Base-by-base conservation (phyloP, 2,113 vertebrate genomes). In the Eulemur macaco region DNA sequence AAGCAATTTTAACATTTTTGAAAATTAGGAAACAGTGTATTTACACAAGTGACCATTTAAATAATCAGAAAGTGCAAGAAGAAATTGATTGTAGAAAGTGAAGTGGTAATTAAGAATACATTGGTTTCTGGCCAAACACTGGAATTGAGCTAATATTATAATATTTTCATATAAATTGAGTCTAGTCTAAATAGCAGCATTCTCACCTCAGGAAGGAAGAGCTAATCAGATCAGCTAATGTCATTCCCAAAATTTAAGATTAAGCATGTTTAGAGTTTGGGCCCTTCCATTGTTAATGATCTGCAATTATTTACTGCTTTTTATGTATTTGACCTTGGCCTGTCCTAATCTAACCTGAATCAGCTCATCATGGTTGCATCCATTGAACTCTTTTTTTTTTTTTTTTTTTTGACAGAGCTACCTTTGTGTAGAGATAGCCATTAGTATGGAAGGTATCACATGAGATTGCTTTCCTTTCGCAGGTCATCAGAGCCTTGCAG, bases 401-500 rank as follows among this genome's bases (percentile, higher is more conserved):
- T 34, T 84, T 34, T 10, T 66, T 37, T 74, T 80, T 45, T 37
- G 63, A 21, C 34, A 78, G 42, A 93, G 31, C 56, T 54, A 39
- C 25, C 73, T 86, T 83, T 88, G 12, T n/a, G 18, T 17, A 71
- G 73, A 68, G 63, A 29, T 60, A 69, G 73, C 42, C 21, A 2
- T 39, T 87, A 3, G 50, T 83, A 10, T 66, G 29, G 27, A 81
- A 45, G 86, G n/a, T 3, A 34, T 97, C 91, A 25, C 10, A 0
- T 95, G 78, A 34, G 15, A 52, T 0, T 85, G 58, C 74, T 95
- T 97, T 77, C 96, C 13, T 88, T 77, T 73, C 89, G 15, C 96
- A 99, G 99, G 99, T 99, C n/a, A 97, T 99, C 95, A n/a, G 71
- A 91, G 99, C 99, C 50, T 98, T 99, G 95, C 94, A 99, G 97